Evolutionary conservation across 2,888 invertebrate species (phyloP), one percentile per base, ranked within the genome.

Genomic region (Agrotis clavis): DNA sequence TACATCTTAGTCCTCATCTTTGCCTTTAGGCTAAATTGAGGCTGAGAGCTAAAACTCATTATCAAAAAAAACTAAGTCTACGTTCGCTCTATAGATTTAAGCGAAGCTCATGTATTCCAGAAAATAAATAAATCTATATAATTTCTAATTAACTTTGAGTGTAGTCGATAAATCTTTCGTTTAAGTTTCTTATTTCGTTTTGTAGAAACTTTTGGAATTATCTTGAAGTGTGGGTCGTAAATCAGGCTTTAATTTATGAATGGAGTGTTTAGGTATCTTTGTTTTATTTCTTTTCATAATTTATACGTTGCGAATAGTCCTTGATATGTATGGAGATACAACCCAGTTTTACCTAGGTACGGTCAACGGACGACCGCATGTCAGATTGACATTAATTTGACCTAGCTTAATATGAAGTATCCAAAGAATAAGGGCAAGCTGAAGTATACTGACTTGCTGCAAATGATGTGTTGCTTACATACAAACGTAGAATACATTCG

Each of bases 141-240:
- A 75, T 75, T 81, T 78, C 65, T 82, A 78, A 79, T 82, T 72
- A 72, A 78, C 61, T 76, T 53, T 30, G 51, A 67, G 57, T 61
- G 61, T 48, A 25, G 48, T 48, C 79, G 16, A 82, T 82, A 84
- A 81, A 82, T 82, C 82, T 64, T 57, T 67, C 21, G 50, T 35
- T 77, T 25, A 19, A 53, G 41, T 50, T 76, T 81, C 61, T 77
- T 81, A 64, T 77, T 77, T 79, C 5, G 14, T 69, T 54, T 60
- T 16, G 21, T 11, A 47, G 16, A 76, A 57, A 69, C 48, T 59
- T 65, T 77, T n/a, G 7, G n/a, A 60, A 59, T 35, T 63, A 81
- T 70, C 57, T 66, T 25, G 21, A 63, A 63, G 47, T 62, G 25
- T 21, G 53, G 48, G 6, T 45, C 30, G 45, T 71, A 77, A 66